These are phyloP conservation scores for Erpobdella octoculata DNA, from an alignment of 2,888 invertebrate species.

Conservation along the genomic window DNA sequence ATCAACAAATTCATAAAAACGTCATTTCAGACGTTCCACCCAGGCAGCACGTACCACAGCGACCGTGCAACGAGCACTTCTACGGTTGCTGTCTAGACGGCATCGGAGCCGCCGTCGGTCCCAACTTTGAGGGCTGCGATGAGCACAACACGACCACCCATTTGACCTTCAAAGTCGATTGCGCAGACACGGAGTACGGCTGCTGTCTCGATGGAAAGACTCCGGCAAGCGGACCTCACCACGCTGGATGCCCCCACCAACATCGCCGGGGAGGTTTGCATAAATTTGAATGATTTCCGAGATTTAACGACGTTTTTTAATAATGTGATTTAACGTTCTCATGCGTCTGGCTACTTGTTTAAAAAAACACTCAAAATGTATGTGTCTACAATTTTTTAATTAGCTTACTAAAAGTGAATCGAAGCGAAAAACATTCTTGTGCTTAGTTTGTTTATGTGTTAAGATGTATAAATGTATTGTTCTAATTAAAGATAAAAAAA, in stretches of 20 bases:
- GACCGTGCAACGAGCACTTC: slow-evolving; percentile 12
- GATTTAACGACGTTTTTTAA: no score
- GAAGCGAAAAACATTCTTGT: no score
- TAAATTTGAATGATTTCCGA: no score
- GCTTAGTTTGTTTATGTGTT: no score
- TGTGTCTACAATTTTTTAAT: no score
- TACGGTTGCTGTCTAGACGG: slow-evolving; percentile 83
- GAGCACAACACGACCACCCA: background rate
- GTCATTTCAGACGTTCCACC: background rate
- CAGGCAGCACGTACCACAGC: background rate
- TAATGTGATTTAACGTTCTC: background rate
- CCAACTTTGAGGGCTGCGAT: slow-evolving; percentile 63
- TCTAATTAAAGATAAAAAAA: no score
- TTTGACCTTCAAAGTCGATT: slow-evolving; percentile 7
- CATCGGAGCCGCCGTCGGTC: slow-evolving; percentile 75
- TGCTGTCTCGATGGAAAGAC: slow-evolving; percentile 79
- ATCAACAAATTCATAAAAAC: no score
- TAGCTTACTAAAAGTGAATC: no score
- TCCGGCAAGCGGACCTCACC: slow-evolving; percentile 73
- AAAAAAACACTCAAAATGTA: no score
- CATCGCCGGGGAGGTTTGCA: slow-evolving; percentile 21
- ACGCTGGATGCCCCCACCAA: slow-evolving; percentile 59
- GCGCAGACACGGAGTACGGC: slow-evolving; percentile 57
- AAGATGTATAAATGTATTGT: no score
- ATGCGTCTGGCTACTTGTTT: background rate